Evolutionary conservation across 2,797 vertebrate species (phyloP).

Genomic region (Rallus crepitans): DNA sequence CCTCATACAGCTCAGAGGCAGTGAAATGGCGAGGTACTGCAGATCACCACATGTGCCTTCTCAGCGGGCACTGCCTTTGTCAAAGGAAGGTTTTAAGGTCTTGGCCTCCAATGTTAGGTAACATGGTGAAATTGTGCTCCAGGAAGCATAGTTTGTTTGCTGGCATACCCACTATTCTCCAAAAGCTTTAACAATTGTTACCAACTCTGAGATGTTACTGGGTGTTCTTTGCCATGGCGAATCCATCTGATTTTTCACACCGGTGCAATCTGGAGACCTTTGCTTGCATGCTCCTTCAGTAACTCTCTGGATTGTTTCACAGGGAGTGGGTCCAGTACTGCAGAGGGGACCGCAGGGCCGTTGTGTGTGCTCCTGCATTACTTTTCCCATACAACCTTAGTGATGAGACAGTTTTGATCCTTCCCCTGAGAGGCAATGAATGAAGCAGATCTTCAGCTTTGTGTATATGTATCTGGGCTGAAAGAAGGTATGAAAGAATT

Average conservation of each 20-base stretch:
- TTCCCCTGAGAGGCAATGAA: not conserved
- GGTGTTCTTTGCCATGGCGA: not conserved
- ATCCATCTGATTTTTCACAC: not conserved
- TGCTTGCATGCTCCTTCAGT: not conserved
- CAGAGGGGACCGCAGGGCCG: not conserved
- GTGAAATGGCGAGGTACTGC: not conserved
- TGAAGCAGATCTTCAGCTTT: slow-evolving; percentile 27
- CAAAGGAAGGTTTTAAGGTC: not conserved
- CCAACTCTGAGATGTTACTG: not conserved
- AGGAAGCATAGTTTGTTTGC: not conserved
- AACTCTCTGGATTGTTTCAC: not conserved
- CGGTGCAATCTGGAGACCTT: not conserved
- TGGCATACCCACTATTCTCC: not conserved
- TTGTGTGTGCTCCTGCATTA: not conserved
- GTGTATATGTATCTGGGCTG: not conserved
- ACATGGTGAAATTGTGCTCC: not conserved
- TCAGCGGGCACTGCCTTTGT: not conserved
- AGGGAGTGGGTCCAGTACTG: not conserved
- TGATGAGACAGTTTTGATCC: slow-evolving; percentile 8
- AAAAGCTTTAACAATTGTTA: not conserved
- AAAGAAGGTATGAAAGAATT: not conserved
- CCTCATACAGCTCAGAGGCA: not conserved
- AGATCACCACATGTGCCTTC: not conserved
- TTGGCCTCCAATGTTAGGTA: not conserved
- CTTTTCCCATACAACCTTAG: not conserved